Conservation (phyloP, 2,113 vertebrate genomes). For the Varanus komodoensis region DNA sequence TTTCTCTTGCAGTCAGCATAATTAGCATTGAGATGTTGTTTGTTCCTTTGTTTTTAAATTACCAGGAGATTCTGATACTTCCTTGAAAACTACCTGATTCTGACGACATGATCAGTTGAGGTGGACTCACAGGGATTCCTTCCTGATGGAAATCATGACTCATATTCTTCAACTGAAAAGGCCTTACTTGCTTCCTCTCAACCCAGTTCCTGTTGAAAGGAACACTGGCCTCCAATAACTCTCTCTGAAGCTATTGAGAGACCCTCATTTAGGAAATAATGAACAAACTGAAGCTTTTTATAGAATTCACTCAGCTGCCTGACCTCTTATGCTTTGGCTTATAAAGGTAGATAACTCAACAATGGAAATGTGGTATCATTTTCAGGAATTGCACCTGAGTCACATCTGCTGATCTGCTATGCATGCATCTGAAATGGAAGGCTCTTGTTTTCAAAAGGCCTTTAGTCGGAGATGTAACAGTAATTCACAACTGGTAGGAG, state of each 20-base stretch:
- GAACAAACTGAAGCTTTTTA: constrained; percentile 36
- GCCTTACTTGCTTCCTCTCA: neutral
- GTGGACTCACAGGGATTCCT: neutral
- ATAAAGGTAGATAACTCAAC: constrained; percentile 34
- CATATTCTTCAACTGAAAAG: neutral
- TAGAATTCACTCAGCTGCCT: constrained; percentile 37
- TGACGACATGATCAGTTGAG: neutral
- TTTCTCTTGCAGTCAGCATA: too few species aligned
- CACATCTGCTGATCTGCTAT: neutral
- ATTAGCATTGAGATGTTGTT: too few species aligned
- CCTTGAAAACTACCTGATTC: neutral
- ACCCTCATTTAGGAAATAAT: constrained; percentile 6
- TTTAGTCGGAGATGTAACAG: neutral
- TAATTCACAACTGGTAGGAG: neutral
- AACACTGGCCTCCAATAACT: neutral
- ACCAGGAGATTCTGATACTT: neutral
- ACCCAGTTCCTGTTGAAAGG: constrained; percentile 7
- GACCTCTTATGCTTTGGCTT: constrained; percentile 9
- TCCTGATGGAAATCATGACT: neutral
- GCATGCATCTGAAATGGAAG: neutral
- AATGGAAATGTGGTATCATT: neutral
- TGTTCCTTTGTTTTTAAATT: too few species aligned
- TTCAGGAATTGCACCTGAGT: neutral
- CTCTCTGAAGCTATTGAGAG: constrained; percentile 39
- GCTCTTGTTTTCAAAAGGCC: neutral